Evolutionary conservation across 2,888 invertebrate genomes (phyloP).

Genomic region (Elaeidobius kamerunicus): DNA sequence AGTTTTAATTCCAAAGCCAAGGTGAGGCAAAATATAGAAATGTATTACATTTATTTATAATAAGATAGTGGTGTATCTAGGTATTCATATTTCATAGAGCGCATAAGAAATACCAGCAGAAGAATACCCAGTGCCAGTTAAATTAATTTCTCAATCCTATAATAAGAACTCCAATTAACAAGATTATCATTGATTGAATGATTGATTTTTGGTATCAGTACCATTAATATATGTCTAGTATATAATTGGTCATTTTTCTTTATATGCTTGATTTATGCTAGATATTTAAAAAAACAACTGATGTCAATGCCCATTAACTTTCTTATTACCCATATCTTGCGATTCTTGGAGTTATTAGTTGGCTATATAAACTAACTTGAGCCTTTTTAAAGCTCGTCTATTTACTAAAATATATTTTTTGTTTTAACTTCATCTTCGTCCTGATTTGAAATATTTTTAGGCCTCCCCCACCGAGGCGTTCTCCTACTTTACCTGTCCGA

Average conservation of each 20-base stretch:
- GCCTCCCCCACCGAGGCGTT: conserved; percentile 54
- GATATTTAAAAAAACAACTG: too few species aligned
- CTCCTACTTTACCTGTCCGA: conserved; percentile 56
- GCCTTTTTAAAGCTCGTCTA: not conserved
- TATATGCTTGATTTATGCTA: too few species aligned
- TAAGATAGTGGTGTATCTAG: not conserved
- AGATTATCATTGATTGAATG: not conserved
- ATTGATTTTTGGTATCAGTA: not conserved
- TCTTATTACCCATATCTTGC: too few species aligned
- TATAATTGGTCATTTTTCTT: too few species aligned
- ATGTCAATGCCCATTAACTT: too few species aligned
- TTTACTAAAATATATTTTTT: not conserved
- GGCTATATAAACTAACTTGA: not conserved
- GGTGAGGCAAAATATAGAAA: conserved; percentile 16
- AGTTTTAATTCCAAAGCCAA: conserved; percentile 76
- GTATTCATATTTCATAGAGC: too few species aligned
- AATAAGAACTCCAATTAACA: not conserved
- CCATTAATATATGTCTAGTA: too few species aligned
- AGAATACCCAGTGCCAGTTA: too few species aligned
- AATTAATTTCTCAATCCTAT: not conserved
- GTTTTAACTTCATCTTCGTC: not conserved
- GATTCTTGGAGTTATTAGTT: too few species aligned
- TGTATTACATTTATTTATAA: not conserved
- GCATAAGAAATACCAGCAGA: too few species aligned
- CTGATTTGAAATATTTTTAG: conserved; percentile 42